Evolutionary conservation across 2,888 invertebrate genomes (phyloP), one percentile per base, ranked within the genome.

Genomic region (Axea sp.): DNA sequence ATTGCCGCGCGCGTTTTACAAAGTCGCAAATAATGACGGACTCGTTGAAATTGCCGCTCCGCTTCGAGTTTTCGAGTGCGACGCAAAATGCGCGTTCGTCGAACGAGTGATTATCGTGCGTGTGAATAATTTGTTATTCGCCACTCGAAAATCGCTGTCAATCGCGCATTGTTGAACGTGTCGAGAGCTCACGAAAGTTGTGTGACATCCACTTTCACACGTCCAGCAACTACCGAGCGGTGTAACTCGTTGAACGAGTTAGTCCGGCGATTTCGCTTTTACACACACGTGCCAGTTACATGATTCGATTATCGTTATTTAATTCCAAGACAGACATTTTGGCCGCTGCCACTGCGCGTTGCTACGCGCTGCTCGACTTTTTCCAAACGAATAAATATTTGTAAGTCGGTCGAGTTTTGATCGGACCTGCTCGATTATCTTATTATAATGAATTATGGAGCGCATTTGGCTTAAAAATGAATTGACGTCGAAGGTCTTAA

Each of bases 191-290:
- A 60, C 35, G 60, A 69, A 60, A 69, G 60, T 60, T 17, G 49
- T 76, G 57, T 76, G 76, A 62, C 76, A 76, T 73, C 77, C 67
- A 82, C 81, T 82, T 82, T 83, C 82, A 80, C 81, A 80, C 80
- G 78, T 73, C 71, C 47, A 62, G 41, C 51, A 59, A 76, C 75
- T 71, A 71, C 73, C 73, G 64, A 76, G 73, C 39, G 60, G 81
- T 79, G 76, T 59, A 75, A 81, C 81, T 72, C 73, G 79, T 76
- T 68, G 47, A 64, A 59, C 74, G 65, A 69, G 69, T 69, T 65
- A 64, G 59, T 55, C 57, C 35, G 39, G 62, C 37, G 67, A 62
- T 68, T 68, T 68, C 68, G 72, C 64, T 68, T 68, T 73, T 73
- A 53, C 39, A 60, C 45, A 69, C 68, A 67, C 73, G 73, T 73